Conservation (phyloP, 2,888 invertebrate genomes). For the Eristalinus sepulchralis region DNA sequence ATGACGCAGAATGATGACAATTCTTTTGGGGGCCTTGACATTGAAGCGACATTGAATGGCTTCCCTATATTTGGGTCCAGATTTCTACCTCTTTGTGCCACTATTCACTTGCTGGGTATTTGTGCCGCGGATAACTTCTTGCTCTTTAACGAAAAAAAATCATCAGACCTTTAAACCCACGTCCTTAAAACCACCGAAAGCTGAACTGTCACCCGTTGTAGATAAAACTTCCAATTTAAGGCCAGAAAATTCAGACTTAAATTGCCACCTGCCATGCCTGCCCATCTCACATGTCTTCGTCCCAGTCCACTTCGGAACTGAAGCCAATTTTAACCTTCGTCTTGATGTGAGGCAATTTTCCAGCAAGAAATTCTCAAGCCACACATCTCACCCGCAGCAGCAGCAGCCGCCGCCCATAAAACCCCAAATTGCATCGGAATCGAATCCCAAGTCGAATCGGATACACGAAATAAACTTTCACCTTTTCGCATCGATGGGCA, state of each 20-base stretch:
- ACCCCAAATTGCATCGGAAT: conserved; percentile 34
- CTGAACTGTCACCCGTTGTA: too few species aligned
- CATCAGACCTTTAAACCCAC: too few species aligned
- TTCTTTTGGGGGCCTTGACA: too few species aligned
- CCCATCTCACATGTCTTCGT: not conserved
- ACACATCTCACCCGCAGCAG: not conserved
- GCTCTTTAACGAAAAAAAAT: too few species aligned
- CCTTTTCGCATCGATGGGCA: conserved; percentile 6
- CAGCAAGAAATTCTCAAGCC: not conserved
- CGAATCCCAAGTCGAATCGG: conserved; percentile 9
- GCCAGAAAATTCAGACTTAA: not conserved
- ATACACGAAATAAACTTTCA: conserved; percentile 37
- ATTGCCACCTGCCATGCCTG: not conserved
- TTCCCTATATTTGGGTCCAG: too few species aligned
- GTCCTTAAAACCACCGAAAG: too few species aligned
- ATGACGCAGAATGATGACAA: too few species aligned
- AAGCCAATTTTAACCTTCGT: not conserved
- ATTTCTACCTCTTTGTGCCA: too few species aligned
- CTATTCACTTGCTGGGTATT: too few species aligned
- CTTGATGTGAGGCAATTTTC: not conserved
- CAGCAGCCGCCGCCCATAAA: conserved; percentile 1
- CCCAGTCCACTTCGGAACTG: not conserved
- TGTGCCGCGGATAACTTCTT: too few species aligned
- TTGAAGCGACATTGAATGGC: too few species aligned
- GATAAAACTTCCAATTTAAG: too few species aligned